phyloP scores from a whole-genome alignment of 2,797 vertebrate genomes.

The Sebastiscus tertius region DNA sequence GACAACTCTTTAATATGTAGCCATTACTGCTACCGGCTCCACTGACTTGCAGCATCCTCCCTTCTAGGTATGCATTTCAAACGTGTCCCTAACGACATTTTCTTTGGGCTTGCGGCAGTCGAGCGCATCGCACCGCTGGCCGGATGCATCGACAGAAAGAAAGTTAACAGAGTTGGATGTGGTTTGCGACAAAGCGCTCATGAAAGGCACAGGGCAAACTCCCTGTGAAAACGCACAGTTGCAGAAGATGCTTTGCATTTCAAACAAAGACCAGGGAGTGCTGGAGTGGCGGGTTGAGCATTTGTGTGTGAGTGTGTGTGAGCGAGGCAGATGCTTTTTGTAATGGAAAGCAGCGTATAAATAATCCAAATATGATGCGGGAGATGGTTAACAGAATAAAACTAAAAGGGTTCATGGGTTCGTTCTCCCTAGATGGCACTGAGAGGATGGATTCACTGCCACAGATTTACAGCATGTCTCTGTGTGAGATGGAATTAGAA shows the following conservation, averaged over 20 bases:
- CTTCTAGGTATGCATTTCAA: not conserved
- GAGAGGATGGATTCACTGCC: slow-evolving; percentile 7
- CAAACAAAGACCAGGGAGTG: slow-evolving; percentile 29
- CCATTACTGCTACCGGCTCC: slow-evolving; percentile 30
- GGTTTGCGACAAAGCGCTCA: not conserved
- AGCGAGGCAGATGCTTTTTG: slow-evolving; percentile 25
- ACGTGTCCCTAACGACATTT: slow-evolving; percentile 15
- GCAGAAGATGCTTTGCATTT: slow-evolving; percentile 19
- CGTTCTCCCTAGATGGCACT: slow-evolving; percentile 16
- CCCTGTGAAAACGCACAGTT: not conserved
- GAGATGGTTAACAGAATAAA: slow-evolving; percentile 44
- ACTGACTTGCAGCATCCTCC: slow-evolving; percentile 13
- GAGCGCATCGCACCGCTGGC: not conserved
- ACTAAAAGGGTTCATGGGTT: slow-evolving; percentile 46
- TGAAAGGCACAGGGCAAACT: slow-evolving; percentile 17
- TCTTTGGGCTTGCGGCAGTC: not conserved
- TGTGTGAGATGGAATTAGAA: not conserved
- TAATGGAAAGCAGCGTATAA: slow-evolving; percentile 49
- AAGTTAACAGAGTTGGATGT: slow-evolving; percentile 5
- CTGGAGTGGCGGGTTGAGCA: not conserved
- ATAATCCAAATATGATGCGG: slow-evolving; percentile 49
- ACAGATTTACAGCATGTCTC: slow-evolving; percentile 7
- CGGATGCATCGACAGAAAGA: not conserved
- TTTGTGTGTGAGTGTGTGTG: not conserved
- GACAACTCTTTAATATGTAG: slow-evolving; percentile 48